Base-by-base conservation (phyloP, 2,797 vertebrate species). In the Rhinoraja longicauda region DNA sequence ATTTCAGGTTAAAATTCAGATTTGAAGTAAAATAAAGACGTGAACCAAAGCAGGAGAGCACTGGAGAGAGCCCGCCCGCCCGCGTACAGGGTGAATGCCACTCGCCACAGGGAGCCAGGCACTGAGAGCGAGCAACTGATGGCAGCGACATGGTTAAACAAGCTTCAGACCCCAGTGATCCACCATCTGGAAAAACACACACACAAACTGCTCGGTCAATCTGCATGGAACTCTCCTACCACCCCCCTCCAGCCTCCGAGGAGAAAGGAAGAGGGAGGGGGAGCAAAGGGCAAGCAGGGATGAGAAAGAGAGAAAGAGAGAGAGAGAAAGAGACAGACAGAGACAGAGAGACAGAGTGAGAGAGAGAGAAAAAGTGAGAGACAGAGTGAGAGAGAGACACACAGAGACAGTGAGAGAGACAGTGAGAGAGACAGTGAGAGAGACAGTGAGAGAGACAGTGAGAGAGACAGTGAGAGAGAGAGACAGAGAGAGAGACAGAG, bases 221-320 rank as follows among this genome's bases (percentile, higher is more conserved):
- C 77, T 32, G 9, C 8, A 7, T 6, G 15, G 39, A 36, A 17
- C 77, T 39, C 77, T 17, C 12, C 36, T 15, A 32, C 4, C 0
- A 2, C 76, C 76, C 75, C 75, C 0, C 21, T 26, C 15, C 4
- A 19, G 2, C 17, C 3, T 29, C 24, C 1, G 15, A 9, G 10
- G 9, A 9, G 53, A 1, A 15, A 13, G 53, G 39, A 53, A 36
- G 78, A 93, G 62, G 75, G 93, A 73, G 0, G 79, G n/a, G 93
- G 59, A 64, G 93, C 90, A 93, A 93, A 82, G 93, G 94, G 94
- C 92, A 93, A 10, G 90, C 92, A 90, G 94, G 94, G 0, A 95
- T 79, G 93, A 13, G 72, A 93, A 21, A 93, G 26, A 93, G 94
- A 9, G 9, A 0, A 78, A 1, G 36, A 86, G 93, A 93, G 93